A percentile compares a stretch with the other conserved stretches of the same genome.
Evolutionary conservation across 1,140 invertebrate genomes (phyloP).

Genomic region (Wiebesia pumilae): DNA sequence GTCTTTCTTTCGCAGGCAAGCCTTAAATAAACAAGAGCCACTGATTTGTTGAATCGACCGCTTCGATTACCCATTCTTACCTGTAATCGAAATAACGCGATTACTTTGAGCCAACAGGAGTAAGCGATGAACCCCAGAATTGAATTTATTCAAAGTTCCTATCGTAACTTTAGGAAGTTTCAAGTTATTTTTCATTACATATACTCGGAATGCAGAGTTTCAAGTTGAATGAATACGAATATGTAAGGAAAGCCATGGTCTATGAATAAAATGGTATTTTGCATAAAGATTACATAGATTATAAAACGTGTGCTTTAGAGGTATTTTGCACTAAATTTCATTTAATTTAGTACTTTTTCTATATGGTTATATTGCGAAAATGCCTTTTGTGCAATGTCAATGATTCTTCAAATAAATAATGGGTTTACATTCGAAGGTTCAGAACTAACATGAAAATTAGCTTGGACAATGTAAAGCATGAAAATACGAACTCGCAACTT

Average conservation of each 20-base stretch:
- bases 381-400: not conserved
- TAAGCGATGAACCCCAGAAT: no score
- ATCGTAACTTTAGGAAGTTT: not conserved
- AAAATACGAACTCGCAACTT: not conserved
- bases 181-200: no score
- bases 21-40: not conserved
- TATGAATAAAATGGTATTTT: no score
- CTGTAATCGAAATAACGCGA: no score
- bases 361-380: not conserved
- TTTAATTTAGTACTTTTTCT: no score
- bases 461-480: not conserved
- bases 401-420: not conserved
- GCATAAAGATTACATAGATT: no score
- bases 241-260: no score
- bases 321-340: no score
- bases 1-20: not conserved
- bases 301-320: not conserved
- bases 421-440: not conserved
- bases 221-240: no score
- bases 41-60: not conserved
- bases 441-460: not conserved
- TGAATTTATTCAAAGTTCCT: not conserved
- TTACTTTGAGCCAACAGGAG: no score
- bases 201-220: no score
- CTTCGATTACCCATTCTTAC: not conserved